A percentile compares a stretch with the other conserved stretches of the same genome.
Evolutionary conservation across 1,140 invertebrate genomes (phyloP).

Genomic region (Philotrypesis tridentata): DNA sequence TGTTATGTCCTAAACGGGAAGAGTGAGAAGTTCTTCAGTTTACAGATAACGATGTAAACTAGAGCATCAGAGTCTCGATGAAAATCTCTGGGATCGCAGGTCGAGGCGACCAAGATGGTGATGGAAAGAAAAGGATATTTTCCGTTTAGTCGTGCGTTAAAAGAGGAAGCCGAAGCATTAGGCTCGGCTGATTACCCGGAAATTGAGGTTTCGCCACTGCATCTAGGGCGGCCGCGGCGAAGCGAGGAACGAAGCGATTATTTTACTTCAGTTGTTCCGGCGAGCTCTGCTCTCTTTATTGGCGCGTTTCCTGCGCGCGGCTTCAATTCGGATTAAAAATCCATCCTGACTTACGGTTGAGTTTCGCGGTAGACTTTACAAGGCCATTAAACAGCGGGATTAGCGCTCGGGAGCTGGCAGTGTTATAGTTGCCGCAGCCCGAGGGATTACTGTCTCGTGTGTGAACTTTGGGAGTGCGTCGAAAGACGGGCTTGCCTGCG

Average conservation of each 20-base stretch:
- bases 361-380: constrained; percentile 4
- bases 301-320: constrained; percentile 32
- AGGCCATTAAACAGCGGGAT: constrained; percentile 16
- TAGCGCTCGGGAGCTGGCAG: background rate
- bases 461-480: background rate
- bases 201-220: constrained; percentile 33
- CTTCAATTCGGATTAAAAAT: constrained; percentile 24
- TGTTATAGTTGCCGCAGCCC: background rate
- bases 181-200: constrained; percentile 21
- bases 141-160: constrained; percentile 13
- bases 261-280: constrained; percentile 18
- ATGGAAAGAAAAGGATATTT: constrained; percentile 24
- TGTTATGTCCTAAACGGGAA: too few relatives aligned
- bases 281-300: constrained; percentile 46
- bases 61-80: background rate
- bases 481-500: background rate
- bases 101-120: background rate
- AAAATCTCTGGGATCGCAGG: background rate
- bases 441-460: constrained; percentile 20
- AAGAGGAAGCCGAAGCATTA: constrained; percentile 51
- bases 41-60: background rate
- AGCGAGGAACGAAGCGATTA: constrained; percentile 18
- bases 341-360: constrained; percentile 18
- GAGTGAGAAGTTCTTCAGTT: background rate
- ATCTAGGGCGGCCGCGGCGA: background rate